Evolutionary conservation across 2,797 vertebrate genomes (phyloP).

Genomic region (Sphenopsis melanotis): DNA sequence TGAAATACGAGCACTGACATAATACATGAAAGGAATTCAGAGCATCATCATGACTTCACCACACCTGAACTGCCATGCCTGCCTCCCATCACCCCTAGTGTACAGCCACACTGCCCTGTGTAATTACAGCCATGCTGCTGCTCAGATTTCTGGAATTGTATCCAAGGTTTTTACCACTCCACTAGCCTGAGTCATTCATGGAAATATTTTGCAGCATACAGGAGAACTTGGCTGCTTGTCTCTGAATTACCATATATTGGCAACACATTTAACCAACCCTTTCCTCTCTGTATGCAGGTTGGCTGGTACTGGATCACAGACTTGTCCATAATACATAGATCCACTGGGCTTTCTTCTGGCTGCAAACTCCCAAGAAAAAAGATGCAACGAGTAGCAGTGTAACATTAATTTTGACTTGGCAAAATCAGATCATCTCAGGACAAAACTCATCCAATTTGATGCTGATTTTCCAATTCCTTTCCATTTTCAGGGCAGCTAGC

Average conservation of each 20-base stretch:
- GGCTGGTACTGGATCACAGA: background rate
- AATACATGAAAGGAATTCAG: background rate
- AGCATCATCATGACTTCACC: background rate
- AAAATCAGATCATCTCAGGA: background rate
- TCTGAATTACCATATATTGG: background rate
- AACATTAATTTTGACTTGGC: background rate
- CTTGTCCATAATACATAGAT: background rate
- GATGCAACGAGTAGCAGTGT: background rate
- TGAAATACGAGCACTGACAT: background rate
- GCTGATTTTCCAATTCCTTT: background rate
- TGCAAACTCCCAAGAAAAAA: background rate
- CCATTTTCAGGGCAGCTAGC: background rate
- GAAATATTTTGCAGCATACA: background rate
- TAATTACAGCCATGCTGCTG: background rate
- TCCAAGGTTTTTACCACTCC: background rate
- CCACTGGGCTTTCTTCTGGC: background rate
- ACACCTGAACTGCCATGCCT: background rate
- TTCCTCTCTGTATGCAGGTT: background rate
- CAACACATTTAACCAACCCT: conserved; percentile 4
- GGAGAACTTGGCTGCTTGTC: background rate
- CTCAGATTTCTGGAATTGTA: background rate
- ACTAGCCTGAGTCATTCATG: background rate
- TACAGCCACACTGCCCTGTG: background rate
- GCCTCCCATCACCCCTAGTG: background rate
- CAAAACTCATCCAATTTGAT: background rate